phyloP scores from a whole-genome alignment of 1,140 invertebrate species.

The Thaumetopoea pityocampa region DNA sequence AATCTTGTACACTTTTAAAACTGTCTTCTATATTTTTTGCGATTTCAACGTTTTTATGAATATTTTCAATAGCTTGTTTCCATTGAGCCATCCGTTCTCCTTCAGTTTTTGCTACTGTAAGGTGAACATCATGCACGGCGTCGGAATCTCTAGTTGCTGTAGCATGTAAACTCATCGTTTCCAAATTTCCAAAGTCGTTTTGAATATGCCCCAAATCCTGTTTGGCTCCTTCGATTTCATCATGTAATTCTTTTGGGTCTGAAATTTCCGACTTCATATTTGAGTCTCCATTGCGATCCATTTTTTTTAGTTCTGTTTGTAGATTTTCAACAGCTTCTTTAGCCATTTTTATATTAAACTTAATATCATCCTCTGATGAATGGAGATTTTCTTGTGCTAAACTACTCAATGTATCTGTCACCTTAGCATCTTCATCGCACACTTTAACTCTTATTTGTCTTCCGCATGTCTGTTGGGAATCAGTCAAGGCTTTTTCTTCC shows the following conservation, averaged over 20 bases:
- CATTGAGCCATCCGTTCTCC: constrained; percentile 48
- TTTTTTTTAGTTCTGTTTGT: constrained; percentile 45
- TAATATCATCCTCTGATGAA: constrained; percentile 42
- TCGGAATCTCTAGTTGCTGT: constrained; percentile 23
- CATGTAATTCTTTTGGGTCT: constrained; percentile 35
- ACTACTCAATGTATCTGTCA: constrained; percentile 14
- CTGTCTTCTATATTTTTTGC: constrained; percentile 52
- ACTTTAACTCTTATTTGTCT: constrained; percentile 53
- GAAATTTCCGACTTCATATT: constrained; percentile 20
- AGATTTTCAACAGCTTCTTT: constrained; percentile 60
- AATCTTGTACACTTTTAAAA: constrained; percentile 24
- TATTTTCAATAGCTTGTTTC: constrained; percentile 45
- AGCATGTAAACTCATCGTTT: constrained; percentile 30
- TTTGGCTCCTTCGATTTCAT: constrained; percentile 45
- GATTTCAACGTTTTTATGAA: constrained; percentile 45
- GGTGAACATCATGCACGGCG: constrained; percentile 8
- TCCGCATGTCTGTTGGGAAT: constrained; percentile 39
- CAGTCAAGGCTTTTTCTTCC: constrained; percentile 40
- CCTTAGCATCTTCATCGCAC: constrained; percentile 35
- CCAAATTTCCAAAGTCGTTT: constrained; percentile 42
- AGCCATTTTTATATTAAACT: constrained; percentile 50
- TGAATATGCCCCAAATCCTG: constrained; percentile 44
- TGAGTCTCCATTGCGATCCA: constrained; percentile 30
- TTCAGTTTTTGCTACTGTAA: constrained; percentile 26
- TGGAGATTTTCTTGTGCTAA: constrained; percentile 23